Evolutionary conservation across 64 coral and sea anemone genomes (phyloP).

Genomic region (Pocillopora verrucosa): DNA sequence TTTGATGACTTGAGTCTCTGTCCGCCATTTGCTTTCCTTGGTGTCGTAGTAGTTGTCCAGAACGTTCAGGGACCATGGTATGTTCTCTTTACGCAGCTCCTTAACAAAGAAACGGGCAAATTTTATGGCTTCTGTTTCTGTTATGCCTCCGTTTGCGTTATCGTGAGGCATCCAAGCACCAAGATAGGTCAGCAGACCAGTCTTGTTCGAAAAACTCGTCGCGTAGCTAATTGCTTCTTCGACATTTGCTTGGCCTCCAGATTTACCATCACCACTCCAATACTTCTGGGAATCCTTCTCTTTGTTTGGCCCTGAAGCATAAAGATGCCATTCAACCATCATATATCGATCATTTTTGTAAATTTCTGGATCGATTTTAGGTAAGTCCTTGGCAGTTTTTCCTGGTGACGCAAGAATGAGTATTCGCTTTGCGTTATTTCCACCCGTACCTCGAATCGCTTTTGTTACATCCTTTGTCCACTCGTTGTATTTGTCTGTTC

Average conservation of each 20-base stretch:
- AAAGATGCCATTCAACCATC: slow-evolving; percentile 72
- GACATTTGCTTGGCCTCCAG: slow-evolving; percentile 19
- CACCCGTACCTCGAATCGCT: slow-evolving; percentile 13
- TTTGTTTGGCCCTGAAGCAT: slow-evolving; percentile 76
- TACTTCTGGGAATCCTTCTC: slow-evolving; percentile 33
- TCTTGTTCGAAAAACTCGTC: slow-evolving; percentile 2
- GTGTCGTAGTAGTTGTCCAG: slow-evolving; percentile 66
- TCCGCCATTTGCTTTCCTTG: slow-evolving; percentile 44
- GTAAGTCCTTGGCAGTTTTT: slow-evolving; percentile 37
- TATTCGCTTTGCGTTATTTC: slow-evolving; percentile 20
- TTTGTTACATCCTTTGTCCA: slow-evolving; percentile 14
- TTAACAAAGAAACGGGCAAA: slow-evolving; percentile 56
- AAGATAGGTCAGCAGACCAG: slow-evolving; percentile 46
- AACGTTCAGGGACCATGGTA: slow-evolving; percentile 75
- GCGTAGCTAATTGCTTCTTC: slow-evolving; percentile 18
- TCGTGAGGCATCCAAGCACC: slow-evolving; percentile 66
- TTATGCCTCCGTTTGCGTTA: background rate
- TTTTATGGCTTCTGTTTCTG: slow-evolving; percentile 44
- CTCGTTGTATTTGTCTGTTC: slow-evolving; percentile 24
- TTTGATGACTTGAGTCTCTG: slow-evolving; percentile 12
- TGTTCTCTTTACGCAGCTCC: slow-evolving; percentile 18
- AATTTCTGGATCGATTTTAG: slow-evolving; percentile 21
- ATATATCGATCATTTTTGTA: slow-evolving; percentile 48
- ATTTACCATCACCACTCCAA: slow-evolving; percentile 53
- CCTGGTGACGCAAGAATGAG: slow-evolving; percentile 35